These are phyloP conservation scores for Scaptomyza caliginosa DNA, from an alignment of 2,888 invertebrate genomes.

Conservation along the genomic window DNA sequence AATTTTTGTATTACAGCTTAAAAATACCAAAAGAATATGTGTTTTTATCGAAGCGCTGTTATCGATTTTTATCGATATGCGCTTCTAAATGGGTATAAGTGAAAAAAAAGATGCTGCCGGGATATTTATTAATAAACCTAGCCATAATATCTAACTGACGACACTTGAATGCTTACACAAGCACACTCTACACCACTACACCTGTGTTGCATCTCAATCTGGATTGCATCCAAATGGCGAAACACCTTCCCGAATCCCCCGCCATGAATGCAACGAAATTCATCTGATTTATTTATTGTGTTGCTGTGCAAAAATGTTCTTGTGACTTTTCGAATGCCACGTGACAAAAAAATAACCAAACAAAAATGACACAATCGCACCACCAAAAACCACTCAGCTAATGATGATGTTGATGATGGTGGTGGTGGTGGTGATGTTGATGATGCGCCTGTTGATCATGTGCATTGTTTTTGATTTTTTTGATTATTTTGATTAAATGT, in stretches of 20 bases:
- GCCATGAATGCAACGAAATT: constrained; percentile 33
- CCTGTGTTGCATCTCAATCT: constrained; percentile 35
- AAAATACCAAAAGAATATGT: too few species aligned
- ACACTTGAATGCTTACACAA: not conserved
- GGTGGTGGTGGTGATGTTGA: too few species aligned
- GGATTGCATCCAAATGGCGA: constrained; percentile 46
- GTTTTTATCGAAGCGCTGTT: too few species aligned
- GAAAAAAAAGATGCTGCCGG: too few species aligned
- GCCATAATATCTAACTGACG: constrained; percentile 1
- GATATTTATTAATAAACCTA: too few species aligned
- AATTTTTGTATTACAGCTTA: too few species aligned
- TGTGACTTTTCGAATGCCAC: constrained; percentile 40
- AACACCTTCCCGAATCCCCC: not conserved
- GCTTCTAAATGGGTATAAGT: too few species aligned
- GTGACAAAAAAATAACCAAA: constrained; percentile 29
- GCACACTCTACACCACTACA: constrained; percentile 6
- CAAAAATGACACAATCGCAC: not conserved
- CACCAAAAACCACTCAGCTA: constrained; percentile 10
- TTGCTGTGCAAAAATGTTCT: constrained; percentile 57
- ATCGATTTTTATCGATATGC: too few species aligned
- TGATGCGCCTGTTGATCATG: constrained; percentile 34
- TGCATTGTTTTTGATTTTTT: constrained; percentile 22
- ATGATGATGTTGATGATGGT: constrained; percentile 37
- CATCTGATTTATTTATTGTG: constrained; percentile 49
- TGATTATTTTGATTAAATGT: constrained; percentile 26